These are phyloP conservation scores for Homarus gammarus DNA, from an alignment of 2,888 invertebrate species.

Conservation along the genomic window DNA sequence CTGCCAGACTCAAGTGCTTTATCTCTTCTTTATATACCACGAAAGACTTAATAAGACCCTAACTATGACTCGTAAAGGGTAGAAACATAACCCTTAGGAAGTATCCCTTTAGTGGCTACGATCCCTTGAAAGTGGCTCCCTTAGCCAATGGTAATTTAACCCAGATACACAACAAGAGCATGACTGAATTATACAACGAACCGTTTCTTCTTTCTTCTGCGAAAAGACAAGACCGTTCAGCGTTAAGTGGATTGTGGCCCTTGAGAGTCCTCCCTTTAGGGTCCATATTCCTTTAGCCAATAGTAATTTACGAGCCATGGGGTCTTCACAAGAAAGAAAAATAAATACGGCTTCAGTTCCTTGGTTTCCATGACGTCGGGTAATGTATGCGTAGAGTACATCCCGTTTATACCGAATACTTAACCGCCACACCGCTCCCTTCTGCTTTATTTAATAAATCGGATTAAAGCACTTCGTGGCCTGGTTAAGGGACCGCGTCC, in stretches of 20 bases:
- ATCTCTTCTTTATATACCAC: too few relatives aligned
- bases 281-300: neutral
- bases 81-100: too few relatives aligned
- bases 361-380: conserved; percentile 49
- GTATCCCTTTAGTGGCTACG: too few relatives aligned
- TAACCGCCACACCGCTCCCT: neutral
- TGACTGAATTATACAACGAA: too few relatives aligned
- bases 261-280: neutral
- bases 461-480: conserved; percentile 41
- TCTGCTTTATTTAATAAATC: conserved; percentile 29
- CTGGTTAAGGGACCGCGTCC: neutral
- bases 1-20: too few relatives aligned
- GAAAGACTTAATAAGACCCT: too few relatives aligned
- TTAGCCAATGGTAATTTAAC: too few relatives aligned
- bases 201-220: too few relatives aligned
- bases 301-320: conserved; percentile 40
- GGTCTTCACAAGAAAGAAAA: conserved; percentile 24
- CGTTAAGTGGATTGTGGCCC: conserved; percentile 10
- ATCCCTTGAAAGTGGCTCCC: too few relatives aligned
- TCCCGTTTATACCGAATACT: conserved; percentile 6
- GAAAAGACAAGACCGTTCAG: too few relatives aligned
- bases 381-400: conserved; percentile 26
- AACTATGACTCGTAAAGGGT: too few relatives aligned
- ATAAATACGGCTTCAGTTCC: conserved; percentile 54
- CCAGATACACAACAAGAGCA: too few relatives aligned